Conservation (phyloP, 1,140 invertebrate species). For the Drosophila subobscura region DNA sequence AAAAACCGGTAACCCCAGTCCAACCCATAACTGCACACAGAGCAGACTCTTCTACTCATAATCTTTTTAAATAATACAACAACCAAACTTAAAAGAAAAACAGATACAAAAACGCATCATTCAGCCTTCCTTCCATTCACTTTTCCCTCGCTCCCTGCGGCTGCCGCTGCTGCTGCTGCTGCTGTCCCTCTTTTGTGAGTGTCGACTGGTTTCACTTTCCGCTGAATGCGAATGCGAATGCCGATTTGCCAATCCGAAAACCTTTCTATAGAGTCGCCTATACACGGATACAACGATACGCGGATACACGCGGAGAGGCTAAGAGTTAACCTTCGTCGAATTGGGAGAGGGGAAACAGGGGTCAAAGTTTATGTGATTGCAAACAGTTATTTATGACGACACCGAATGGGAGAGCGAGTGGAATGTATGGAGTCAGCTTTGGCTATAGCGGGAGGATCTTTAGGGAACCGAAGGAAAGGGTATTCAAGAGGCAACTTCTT, state of each 20-base stretch:
- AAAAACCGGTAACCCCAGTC: conserved; percentile 62
- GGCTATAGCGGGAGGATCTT: too few species aligned
- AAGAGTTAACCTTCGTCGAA: background rate
- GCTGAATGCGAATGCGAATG: conserved; percentile 15
- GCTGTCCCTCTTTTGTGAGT: conserved; percentile 3
- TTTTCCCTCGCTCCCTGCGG: conserved; percentile 12
- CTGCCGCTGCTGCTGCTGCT: conserved; percentile 7
- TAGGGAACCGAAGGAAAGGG: too few species aligned
- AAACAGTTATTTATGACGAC: too few species aligned
- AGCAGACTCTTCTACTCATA: conserved; percentile 30
- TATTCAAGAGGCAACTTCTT: too few species aligned
- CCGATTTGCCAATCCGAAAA: conserved; percentile 45
- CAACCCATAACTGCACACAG: too few species aligned
- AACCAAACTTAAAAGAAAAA: background rate
- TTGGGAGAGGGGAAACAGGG: too few species aligned
- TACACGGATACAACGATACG: conserved; percentile 3
- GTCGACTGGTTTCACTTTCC: conserved; percentile 48
- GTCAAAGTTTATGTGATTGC: too few species aligned
- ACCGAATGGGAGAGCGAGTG: too few species aligned
- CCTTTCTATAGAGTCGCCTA: conserved; percentile 17
- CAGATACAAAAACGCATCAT: conserved; percentile 46
- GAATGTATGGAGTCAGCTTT: too few species aligned
- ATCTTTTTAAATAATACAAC: conserved; percentile 34
- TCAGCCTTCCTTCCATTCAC: conserved; percentile 33
- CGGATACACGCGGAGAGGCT: conserved; percentile 34